phyloP scores from a whole-genome alignment of 2,888 invertebrate species.

The Eupithecia exiguata region DNA sequence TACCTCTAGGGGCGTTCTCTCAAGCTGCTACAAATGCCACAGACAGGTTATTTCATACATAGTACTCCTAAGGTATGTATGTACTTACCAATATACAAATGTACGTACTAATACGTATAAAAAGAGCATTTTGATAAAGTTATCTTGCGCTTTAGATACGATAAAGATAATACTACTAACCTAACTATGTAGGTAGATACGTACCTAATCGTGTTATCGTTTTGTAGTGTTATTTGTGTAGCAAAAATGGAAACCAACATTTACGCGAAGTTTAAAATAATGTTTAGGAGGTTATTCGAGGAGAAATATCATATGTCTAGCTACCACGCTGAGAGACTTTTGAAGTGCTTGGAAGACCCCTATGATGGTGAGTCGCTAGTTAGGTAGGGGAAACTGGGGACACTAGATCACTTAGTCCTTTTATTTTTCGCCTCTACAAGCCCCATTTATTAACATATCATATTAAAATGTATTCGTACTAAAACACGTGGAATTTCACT shows the following conservation, averaged over 20 bases:
- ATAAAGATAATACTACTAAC: neutral
- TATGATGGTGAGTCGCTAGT: constrained; percentile 28
- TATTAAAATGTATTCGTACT: no score
- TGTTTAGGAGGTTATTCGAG: constrained; percentile 51
- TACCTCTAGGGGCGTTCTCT: no score
- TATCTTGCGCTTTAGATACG: neutral
- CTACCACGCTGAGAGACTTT: constrained; percentile 49
- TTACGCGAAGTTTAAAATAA: constrained; percentile 52
- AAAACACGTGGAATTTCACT: no score
- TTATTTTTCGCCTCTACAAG: no score
- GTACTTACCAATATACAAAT: no score
- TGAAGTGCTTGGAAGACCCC: constrained; percentile 49
- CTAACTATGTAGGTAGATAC: neutral
- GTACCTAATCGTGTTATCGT: neutral
- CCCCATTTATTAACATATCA: no score
- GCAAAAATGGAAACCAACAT: constrained; percentile 51
- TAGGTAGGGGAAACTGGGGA: no score
- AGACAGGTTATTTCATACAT: no score
- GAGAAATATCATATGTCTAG: constrained; percentile 50
- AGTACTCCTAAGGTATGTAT: no score
- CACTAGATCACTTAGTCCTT: no score
- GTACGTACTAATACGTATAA: neutral
- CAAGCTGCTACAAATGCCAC: no score
- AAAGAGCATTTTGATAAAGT: neutral
- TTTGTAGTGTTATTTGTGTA: neutral